Evolutionary conservation across 2,113 vertebrate species (phyloP).

Genomic region (Campylorhamphus procurvoides): DNA sequence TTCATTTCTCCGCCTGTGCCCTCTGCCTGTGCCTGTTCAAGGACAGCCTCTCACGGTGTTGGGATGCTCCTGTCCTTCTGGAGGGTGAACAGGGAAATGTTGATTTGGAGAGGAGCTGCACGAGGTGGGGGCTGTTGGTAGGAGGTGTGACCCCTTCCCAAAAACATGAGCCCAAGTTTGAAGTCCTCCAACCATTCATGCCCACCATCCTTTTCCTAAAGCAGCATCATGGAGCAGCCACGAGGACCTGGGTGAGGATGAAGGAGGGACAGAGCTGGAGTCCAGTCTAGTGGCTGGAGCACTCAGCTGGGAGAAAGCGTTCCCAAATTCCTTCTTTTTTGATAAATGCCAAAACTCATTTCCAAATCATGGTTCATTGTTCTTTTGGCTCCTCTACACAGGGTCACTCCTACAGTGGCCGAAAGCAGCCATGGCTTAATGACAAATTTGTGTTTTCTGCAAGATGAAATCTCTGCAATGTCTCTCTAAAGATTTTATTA

Average conservation of each 20-base stretch:
- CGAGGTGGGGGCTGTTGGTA: rapidly evolving
- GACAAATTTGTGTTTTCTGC: rapidly evolving
- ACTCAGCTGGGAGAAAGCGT: neutral
- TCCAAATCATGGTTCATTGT: neutral
- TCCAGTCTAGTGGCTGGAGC: neutral
- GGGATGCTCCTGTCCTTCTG: neutral
- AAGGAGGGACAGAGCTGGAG: neutral
- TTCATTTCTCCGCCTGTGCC: neutral
- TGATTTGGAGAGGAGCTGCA: neutral
- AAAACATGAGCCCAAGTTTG: neutral
- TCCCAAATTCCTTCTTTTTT: neutral
- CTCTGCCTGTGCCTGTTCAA: neutral
- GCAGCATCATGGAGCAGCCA: rapidly evolving
- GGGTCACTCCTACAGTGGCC: rapidly evolving
- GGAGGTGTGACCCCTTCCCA: neutral
- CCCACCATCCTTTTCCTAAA: neutral
- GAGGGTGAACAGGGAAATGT: neutral
- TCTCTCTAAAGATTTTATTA: neutral
- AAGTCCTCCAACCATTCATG: neutral
- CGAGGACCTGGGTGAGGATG: neutral
- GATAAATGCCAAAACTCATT: neutral
- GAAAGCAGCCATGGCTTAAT: neutral
- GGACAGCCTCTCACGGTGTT: neutral
- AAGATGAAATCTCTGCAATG: neutral
- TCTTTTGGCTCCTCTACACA: neutral